These are phyloP conservation scores for Spea bombifrons DNA, from an alignment of 2,113 vertebrate species.

Conservation along the genomic window DNA sequence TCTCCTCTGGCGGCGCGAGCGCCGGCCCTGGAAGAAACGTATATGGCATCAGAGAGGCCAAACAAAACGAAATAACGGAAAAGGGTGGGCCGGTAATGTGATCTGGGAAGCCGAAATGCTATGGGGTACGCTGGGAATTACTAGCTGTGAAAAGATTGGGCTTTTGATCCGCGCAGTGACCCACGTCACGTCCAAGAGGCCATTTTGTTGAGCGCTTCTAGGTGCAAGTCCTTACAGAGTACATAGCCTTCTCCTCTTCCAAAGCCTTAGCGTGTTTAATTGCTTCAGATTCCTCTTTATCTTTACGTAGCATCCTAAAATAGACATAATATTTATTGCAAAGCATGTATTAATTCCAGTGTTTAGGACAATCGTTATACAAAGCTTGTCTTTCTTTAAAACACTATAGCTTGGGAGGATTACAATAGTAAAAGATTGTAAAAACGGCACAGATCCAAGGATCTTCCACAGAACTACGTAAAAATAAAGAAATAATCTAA, in stretches of 20 bases:
- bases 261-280: constrained; percentile 95
- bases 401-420: no score
- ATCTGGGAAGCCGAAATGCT: neutral
- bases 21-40: constrained; percentile 73
- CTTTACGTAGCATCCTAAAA: constrained; percentile 89
- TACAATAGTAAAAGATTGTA: no score
- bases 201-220: neutral
- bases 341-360: no score
- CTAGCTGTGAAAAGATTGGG: constrained; percentile 3
- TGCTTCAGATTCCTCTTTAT: constrained; percentile 94
- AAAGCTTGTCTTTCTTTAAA: no score
- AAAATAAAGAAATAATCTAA: no score
- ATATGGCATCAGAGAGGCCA: neutral
- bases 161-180: constrained; percentile 2
- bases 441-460: no score
- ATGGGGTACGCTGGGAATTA: neutral
- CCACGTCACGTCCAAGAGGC: constrained; percentile 19
- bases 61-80: neutral
- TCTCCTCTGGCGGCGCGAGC: constrained; percentile 87
- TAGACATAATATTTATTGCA: neutral
- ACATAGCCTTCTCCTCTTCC: constrained; percentile 97
- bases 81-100: neutral
- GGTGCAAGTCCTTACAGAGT: constrained; percentile 77
- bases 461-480: no score
- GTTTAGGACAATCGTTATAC: no score